phyloP scores from a whole-genome alignment of 92 coral and sea anemone species.

The Porites cylindrica region DNA sequence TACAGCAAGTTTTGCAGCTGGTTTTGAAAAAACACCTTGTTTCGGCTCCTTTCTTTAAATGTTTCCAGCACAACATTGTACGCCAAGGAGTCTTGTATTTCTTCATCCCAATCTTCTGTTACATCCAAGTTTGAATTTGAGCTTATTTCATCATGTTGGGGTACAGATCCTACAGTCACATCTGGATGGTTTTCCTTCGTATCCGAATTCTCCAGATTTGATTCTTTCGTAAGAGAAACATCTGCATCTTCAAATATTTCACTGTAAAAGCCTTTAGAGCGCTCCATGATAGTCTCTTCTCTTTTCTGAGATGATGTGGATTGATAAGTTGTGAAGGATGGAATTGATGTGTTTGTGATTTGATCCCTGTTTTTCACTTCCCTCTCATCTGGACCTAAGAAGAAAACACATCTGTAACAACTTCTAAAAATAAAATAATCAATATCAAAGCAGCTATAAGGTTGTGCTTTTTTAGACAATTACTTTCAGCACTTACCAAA shows the following conservation, averaged over 20 bases:
- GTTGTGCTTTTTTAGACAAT: no score
- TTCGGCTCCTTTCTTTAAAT: constrained; percentile 26
- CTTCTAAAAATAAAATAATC: no score
- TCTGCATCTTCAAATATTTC: constrained; percentile 80
- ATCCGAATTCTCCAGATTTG: not conserved
- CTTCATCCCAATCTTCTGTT: constrained; percentile 90
- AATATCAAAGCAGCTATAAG: no score
- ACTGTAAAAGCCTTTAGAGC: constrained; percentile 20
- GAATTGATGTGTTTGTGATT: not conserved
- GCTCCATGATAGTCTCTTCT: constrained; percentile 7
- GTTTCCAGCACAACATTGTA: constrained; percentile 33
- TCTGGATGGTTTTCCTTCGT: not conserved
- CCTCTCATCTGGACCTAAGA: constrained; percentile 80
- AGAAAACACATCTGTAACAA: not conserved
- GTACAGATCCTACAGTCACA: not conserved
- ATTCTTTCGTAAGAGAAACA: not conserved
- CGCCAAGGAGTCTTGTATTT: constrained; percentile 61
- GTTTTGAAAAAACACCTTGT: constrained; percentile 55
- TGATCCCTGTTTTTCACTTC: constrained; percentile 5
- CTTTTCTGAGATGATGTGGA: not conserved
- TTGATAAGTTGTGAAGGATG: not conserved
- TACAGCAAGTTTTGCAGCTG: constrained; percentile 68
- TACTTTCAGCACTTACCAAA: no score
- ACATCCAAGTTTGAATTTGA: constrained; percentile 2
- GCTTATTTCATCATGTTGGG: not conserved